phyloP scores from a whole-genome alignment of 1,140 invertebrate species.

The Brachionus rotundiformis region DNA sequence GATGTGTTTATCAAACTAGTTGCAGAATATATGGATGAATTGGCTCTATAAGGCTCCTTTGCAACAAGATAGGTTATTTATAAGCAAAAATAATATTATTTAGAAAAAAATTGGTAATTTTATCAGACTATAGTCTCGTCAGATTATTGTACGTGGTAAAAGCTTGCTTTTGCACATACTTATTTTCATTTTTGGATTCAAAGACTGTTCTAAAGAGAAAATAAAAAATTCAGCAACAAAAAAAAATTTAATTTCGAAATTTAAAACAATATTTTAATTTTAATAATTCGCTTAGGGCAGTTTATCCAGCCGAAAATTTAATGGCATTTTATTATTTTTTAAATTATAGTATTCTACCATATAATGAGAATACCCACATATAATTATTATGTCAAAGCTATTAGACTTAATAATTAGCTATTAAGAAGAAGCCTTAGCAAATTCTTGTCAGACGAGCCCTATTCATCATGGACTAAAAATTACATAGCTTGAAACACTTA shows the following conservation, averaged over 20 bases:
- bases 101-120: no score
- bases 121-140: neutral
- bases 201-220: neutral
- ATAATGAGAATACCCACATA: neutral
- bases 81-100: no score
- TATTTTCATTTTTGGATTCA: neutral
- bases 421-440: neutral
- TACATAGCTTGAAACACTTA: neutral
- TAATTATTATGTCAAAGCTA: constrained; percentile 11
- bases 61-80: no score
- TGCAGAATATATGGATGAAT: no score
- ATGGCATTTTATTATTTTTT: neutral
- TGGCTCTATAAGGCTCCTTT: no score
- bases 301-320: neutral
- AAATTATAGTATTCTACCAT: neutral
- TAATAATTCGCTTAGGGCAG: neutral
- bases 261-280: neutral
- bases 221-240: no score
- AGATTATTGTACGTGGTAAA: neutral
- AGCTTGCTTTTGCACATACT: neutral
- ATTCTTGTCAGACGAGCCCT: neutral
- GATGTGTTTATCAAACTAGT: neutral
- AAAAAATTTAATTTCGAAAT: no score
- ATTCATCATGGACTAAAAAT: neutral
- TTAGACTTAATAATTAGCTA: neutral